These are phyloP conservation scores for Amniataba percoides DNA, from an alignment of 2,797 vertebrate genomes.

Conservation along the genomic window DNA sequence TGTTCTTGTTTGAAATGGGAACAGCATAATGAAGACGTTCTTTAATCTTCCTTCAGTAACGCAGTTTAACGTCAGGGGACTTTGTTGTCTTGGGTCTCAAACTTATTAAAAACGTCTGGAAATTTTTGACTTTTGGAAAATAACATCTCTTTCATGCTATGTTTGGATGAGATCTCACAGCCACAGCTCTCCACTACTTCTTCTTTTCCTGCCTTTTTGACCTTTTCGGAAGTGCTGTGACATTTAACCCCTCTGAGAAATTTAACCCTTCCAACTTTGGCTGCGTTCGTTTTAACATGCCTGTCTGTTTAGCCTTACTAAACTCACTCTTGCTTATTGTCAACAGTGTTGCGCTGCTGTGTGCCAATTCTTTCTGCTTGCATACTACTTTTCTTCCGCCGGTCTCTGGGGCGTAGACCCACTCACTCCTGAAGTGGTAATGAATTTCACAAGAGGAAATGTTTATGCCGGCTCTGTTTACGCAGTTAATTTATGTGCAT, in stretches of 20 bases:
- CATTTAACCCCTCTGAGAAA: constrained; percentile 41
- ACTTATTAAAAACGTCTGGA: constrained; percentile 10
- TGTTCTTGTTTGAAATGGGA: constrained; percentile 32
- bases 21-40: constrained; percentile 29
- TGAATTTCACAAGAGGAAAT: constrained; percentile 76
- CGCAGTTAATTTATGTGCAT: constrained; percentile 76
- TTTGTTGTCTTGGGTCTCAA: constrained; percentile 33
- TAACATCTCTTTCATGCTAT: background rate
- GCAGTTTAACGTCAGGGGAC: constrained; percentile 47
- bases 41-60: constrained; percentile 39
- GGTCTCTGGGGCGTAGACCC: constrained; percentile 71
- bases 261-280: constrained; percentile 49
- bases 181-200: constrained; percentile 40
- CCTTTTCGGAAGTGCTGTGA: constrained; percentile 24
- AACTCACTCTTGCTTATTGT: constrained; percentile 75
- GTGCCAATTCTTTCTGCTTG: constrained; percentile 67
- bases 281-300: constrained; percentile 68
- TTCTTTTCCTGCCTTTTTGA: constrained; percentile 22
- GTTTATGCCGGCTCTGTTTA: constrained; percentile 76
- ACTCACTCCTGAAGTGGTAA: constrained; percentile 78
- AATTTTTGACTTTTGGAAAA: constrained; percentile 10
- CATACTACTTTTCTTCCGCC: constrained; percentile 66
- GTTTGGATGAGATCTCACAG: background rate
- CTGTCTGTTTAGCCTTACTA: constrained; percentile 89
- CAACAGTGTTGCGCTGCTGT: constrained; percentile 76